Evolutionary conservation across 1,140 invertebrate genomes (phyloP).

Genomic region (Brachionus plicatilis): DNA sequence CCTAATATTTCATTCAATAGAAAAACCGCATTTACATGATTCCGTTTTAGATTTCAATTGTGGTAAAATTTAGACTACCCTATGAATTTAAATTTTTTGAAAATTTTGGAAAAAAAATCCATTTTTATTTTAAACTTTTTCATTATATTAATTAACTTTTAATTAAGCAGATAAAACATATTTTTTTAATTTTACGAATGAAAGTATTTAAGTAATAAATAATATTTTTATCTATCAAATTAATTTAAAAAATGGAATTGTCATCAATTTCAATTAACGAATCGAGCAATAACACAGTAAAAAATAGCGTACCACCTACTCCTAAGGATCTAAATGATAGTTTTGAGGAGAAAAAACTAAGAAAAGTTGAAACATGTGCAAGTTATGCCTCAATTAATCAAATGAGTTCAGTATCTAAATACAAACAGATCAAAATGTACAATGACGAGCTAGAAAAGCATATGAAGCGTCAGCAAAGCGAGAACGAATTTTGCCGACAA

Average conservation of each 20-base stretch:
- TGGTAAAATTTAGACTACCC: not conserved
- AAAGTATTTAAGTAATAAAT: not conserved
- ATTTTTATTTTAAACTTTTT: not conserved
- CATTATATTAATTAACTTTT: not conserved
- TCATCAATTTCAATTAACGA: not conserved
- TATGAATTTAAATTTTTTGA: too few species aligned
- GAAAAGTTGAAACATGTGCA: not conserved
- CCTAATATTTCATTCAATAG: not conserved
- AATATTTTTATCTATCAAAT: not conserved
- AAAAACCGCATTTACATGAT: not conserved
- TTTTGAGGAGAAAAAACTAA: not conserved
- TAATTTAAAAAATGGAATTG: not conserved
- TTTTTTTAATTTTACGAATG: not conserved
- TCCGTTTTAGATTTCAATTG: not conserved
- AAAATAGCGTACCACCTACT: not conserved
- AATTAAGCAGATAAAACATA: not conserved
- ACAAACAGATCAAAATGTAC: conserved; percentile 4
- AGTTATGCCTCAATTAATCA: not conserved
- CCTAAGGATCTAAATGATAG: not conserved
- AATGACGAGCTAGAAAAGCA: conserved; percentile 10
- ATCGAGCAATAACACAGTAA: not conserved
- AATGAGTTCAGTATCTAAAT: not conserved
- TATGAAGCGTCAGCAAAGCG: conserved; percentile 5
- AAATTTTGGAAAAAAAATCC: too few species aligned
- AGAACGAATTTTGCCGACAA: conserved; percentile 60